These are phyloP conservation scores for Schizopygopsis malacanthus DNA, from an alignment of 2,797 vertebrate genomes.

Conservation along the genomic window DNA sequence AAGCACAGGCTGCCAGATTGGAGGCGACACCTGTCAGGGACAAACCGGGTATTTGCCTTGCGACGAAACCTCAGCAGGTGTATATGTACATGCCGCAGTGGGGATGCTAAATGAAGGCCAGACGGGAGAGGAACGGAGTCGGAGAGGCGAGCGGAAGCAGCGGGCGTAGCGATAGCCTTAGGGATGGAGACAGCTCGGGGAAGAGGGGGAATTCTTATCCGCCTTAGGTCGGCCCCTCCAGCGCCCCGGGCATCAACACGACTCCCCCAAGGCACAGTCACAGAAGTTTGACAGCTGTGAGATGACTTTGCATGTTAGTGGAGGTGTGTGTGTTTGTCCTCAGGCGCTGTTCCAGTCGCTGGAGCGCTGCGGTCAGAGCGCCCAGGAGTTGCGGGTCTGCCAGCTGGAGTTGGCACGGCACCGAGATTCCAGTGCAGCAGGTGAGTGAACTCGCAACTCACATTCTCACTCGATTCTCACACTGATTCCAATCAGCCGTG, in stretches of 20 bases:
- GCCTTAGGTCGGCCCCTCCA: conserved; percentile 73
- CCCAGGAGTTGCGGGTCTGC: conserved; percentile 72
- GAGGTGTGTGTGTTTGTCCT: conserved; percentile 51
- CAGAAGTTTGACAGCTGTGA: conserved; percentile 73
- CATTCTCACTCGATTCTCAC: conserved; percentile 1
- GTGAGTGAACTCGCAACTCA: conserved; percentile 53
- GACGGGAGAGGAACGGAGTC: conserved; percentile 65
- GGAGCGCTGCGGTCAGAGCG: conserved; percentile 72
- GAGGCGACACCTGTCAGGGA: conserved; percentile 78
- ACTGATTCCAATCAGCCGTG: conserved; percentile 21
- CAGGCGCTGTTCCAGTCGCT: conserved; percentile 66
- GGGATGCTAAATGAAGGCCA: conserved; percentile 72
- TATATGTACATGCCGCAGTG: conserved; percentile 69
- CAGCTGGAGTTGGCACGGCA: conserved; percentile 73
- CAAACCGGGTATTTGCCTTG: conserved; percentile 57
- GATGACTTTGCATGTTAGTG: conserved; percentile 63
- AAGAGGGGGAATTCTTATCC: conserved; percentile 63
- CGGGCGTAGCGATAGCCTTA: conserved; percentile 71
- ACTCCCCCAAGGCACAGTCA: conserved; percentile 72
- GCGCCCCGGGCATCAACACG: conserved; percentile 71
- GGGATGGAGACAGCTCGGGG: conserved; percentile 57
- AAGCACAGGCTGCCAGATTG: conserved; percentile 68
- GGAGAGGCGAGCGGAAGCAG: conserved; percentile 64
- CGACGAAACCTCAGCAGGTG: conserved; percentile 64
- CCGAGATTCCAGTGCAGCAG: conserved; percentile 70